Percentiles rank a stretch among this genome's conserved stretches.
These are phyloP conservation scores for Oceanodroma leucorhoa DNA, from an alignment of 2,797 vertebrate species.

Conservation along the genomic window DNA sequence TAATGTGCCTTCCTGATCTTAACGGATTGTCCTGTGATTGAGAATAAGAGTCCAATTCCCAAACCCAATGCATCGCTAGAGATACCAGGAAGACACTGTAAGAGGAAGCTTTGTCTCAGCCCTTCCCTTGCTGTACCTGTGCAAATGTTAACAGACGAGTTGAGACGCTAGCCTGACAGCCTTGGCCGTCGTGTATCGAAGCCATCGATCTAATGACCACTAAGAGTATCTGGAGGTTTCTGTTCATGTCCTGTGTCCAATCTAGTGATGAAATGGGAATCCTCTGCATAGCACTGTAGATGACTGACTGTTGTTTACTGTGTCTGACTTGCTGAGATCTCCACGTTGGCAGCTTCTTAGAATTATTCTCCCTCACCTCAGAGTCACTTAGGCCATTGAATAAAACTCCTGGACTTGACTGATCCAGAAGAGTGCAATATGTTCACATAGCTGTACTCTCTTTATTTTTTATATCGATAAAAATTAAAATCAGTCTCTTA, in stretches of 20 bases:
- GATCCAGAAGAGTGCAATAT: not conserved
- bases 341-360: not conserved
- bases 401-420: not conserved
- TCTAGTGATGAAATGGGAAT: not conserved
- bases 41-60: not conserved
- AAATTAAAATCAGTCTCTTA: not conserved
- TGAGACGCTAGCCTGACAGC: not conserved
- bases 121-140: not conserved
- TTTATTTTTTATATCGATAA: not conserved
- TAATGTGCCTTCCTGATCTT: not conserved
- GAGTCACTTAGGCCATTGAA: not conserved
- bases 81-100: rapidly evolving
- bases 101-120: not conserved
- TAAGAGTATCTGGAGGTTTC: not conserved
- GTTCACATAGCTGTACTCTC: not conserved
- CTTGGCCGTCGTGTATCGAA: rapidly evolving
- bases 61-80: rapidly evolving
- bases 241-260: rapidly evolving
- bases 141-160: not conserved
- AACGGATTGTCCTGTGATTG: rapidly evolving
- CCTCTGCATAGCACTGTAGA: not conserved
- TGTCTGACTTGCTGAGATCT: not conserved
- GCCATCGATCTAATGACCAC: not conserved
- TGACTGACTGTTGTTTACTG: not conserved
- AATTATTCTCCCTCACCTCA: not conserved